phyloP scores from a whole-genome alignment of 2,113 vertebrate species.

The Festucalex cinctus region DNA sequence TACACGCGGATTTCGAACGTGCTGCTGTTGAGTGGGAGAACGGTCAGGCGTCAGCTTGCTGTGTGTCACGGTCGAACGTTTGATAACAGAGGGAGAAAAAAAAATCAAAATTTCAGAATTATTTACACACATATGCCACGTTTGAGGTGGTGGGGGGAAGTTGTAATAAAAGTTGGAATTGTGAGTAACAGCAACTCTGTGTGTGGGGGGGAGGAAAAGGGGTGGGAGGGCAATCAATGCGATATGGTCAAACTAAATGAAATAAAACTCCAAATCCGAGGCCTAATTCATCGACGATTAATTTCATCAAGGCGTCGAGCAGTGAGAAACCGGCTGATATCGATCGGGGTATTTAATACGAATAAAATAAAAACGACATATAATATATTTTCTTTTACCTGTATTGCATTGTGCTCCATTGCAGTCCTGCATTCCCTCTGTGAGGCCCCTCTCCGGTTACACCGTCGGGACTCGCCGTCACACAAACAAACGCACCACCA shows the following conservation, averaged over 20 bases:
- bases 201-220: conserved; percentile 15
- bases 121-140: conserved; percentile 11
- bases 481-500: conserved; percentile 70
- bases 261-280: conserved; percentile 15
- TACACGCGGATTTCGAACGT: conserved; percentile 32
- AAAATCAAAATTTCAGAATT: conserved; percentile 12
- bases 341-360: conserved; percentile 25
- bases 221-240: conserved; percentile 68
- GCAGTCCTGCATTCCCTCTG: conserved; percentile 79
- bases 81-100: neutral
- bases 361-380: conserved; percentile 25
- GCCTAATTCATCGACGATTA: conserved; percentile 6
- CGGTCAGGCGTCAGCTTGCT: neutral
- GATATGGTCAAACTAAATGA: conserved; percentile 46
- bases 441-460: conserved; percentile 76
- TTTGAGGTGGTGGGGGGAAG: conserved; percentile 2
- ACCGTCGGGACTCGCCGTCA: conserved; percentile 77
- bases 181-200: conserved; percentile 53
- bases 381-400: conserved; percentile 66
- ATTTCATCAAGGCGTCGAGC: conserved; percentile 23
- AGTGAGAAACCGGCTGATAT: neutral
- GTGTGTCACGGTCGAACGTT: conserved; percentile 8
- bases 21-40: neutral
- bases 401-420: conserved; percentile 81
- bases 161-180: conserved; percentile 67